Percentiles rank a stretch among this genome's conserved stretches.
These are phyloP conservation scores for Centropus bengalensis DNA, from an alignment of 2,113 vertebrate species.

Conservation along the genomic window DNA sequence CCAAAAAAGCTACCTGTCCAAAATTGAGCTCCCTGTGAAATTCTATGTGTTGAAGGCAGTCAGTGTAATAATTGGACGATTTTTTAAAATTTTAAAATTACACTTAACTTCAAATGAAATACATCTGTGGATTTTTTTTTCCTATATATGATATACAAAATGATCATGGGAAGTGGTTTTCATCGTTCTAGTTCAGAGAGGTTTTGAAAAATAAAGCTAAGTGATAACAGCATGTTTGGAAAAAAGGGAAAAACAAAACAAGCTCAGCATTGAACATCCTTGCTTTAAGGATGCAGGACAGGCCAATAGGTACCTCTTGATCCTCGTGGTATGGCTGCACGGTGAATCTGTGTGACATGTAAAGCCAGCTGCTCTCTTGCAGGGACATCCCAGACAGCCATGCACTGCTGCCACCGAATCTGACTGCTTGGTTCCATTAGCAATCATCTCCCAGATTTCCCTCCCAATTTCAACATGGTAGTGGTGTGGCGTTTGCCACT, in stretches of 20 bases:
- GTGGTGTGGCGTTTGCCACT: neutral
- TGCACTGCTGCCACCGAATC: accelerated
- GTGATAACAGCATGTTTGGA: neutral
- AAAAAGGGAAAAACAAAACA: neutral
- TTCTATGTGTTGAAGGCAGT: neutral
- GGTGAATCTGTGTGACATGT: neutral
- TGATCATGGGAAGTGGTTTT: neutral
- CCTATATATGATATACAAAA: neutral
- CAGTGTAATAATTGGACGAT: neutral
- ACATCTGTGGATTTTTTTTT: neutral
- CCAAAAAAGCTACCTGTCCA: neutral
- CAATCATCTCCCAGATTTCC: neutral
- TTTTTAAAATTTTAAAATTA: neutral
- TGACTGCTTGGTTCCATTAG: neutral
- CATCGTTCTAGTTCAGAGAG: neutral
- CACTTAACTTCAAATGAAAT: neutral
- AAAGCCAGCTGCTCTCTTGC: neutral
- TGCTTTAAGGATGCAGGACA: neutral
- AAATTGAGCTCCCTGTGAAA: neutral
- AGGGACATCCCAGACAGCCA: neutral
- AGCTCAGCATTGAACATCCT: neutral
- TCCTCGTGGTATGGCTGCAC: accelerated
- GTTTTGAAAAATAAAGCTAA: neutral
- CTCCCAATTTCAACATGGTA: neutral
- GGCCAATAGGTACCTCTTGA: neutral